phyloP scores from a whole-genome alignment of 2,888 invertebrate species.

The Dasysyrphus albostriatus region DNA sequence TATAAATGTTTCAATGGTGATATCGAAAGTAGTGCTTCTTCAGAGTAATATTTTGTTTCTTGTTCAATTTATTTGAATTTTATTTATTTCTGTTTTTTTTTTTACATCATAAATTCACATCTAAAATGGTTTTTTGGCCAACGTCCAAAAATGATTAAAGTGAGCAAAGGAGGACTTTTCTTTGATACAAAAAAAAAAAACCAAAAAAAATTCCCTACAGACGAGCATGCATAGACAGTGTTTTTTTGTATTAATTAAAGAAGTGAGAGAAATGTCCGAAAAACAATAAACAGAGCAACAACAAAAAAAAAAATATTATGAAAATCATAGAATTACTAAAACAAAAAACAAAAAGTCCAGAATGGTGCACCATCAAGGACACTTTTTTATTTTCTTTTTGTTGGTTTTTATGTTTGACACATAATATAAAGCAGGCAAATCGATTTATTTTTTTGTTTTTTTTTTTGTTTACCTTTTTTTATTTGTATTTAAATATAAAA shows the following conservation, averaged over 20 bases:
- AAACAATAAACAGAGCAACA: conserved; percentile 49
- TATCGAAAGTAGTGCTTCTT: conserved; percentile 39
- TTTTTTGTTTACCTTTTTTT: background rate
- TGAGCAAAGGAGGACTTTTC: conserved; percentile 30
- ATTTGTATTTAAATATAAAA: background rate
- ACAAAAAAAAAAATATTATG: conserved; percentile 21
- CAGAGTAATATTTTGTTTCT: conserved; percentile 7
- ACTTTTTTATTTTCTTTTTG: conserved; percentile 38
- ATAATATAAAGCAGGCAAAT: conserved; percentile 28
- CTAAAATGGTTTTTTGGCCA: conserved; percentile 58
- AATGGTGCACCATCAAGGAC: conserved; percentile 66
- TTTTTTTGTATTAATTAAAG: conserved; percentile 46
- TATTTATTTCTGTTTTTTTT: conserved; percentile 3
- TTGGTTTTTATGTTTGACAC: conserved; percentile 19
- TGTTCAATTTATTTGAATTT: conserved; percentile 17
- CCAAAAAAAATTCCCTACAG: conserved; percentile 9
- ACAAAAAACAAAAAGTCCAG: conserved; percentile 6
- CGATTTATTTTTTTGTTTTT: conserved; percentile 7
- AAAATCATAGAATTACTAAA: conserved; percentile 26
- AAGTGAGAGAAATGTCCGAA: conserved; percentile 57
- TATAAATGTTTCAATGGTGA: conserved; percentile 34
- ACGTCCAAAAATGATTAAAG: conserved; percentile 60
- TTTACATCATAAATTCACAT: conserved; percentile 58
- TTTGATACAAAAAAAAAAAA: background rate
- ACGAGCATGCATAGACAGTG: conserved; percentile 41